Evolutionary conservation across 2,888 invertebrate species (phyloP), one percentile per base, ranked within the genome.

Genomic region (Eupsilia transversa): DNA sequence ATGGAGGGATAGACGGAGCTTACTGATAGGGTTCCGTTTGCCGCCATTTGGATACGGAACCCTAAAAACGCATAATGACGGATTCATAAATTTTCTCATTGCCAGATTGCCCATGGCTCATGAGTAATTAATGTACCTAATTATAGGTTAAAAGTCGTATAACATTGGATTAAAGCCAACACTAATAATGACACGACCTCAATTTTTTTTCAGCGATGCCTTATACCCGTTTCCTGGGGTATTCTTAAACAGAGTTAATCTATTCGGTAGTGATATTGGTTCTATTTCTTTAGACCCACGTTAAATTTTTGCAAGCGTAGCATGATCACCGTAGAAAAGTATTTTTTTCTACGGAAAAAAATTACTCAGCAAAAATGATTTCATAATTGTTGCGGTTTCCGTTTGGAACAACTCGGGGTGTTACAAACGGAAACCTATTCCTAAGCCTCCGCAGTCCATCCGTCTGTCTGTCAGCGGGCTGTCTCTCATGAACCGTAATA

Each of bases 161-260:
- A 70, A 54, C 46, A 49, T 77, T 86, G 84, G 79, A 61, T 41
- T 49, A 52, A 63, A 64, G 85, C 85, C 85, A 86, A 81, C 38
- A 46, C 27, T 46, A 83, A 72, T 68, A 74, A 33, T 49, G 23
- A 65, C 52, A 75, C 3, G 74, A 38, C 63, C 71, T 49, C 12
- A 20, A 38, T 63, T 23, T 63, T 63, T 64, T 72, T 59, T 46
- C 43, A 33, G 27, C 38, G 59, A 43, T 59, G 27, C 27, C 33
- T 52, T 41, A 27, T 20, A 23, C 1, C 14, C 17, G 12, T 0
- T 17, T 41, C 9, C n/a, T 57, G 3, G 5, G 14, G 3, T 27
- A 57, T 46, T 54, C 7, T 41, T 43, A 27, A 27, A 33, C 30
- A 30, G 20, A 30, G n/a, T 70, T 54, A 0, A 43, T 43, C 0